Conservation (phyloP, 53 echinoderm and acorn worm genomes). For the Echinarachnius parma region DNA sequence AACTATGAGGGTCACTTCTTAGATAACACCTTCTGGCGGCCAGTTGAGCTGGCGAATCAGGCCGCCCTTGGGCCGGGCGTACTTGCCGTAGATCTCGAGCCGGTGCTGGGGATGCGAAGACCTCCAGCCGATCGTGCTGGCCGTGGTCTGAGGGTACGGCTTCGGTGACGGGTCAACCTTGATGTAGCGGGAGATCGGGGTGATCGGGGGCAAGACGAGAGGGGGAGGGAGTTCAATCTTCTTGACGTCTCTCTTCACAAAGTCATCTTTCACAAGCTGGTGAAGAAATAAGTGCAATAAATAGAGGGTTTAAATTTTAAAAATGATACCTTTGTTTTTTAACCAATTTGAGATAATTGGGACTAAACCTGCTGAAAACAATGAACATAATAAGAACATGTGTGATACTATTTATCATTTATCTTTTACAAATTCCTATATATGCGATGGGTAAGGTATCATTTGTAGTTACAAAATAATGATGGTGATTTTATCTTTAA, state of each 20-base stretch:
- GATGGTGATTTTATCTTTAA: no score
- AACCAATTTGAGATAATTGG: no score
- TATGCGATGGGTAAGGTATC: no score
- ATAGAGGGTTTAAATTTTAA: not conserved
- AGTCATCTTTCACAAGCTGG: slow-evolving; percentile 95
- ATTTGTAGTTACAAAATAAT: no score
- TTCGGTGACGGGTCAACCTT: slow-evolving; percentile 81
- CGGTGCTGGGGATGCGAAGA: slow-evolving; percentile 61
- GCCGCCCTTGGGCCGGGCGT: slow-evolving; percentile 94
- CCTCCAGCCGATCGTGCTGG: slow-evolving; percentile 78
- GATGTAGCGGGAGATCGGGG: slow-evolving; percentile 96
- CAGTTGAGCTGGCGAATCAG: slow-evolving; percentile 85
- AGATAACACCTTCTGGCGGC: slow-evolving; percentile 87
- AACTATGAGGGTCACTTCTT: slow-evolving; percentile 22
- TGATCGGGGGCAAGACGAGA: slow-evolving; percentile 85
- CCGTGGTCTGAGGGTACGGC: slow-evolving; percentile 80
- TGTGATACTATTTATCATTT: no score
- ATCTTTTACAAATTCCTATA: no score
- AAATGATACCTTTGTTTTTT: no score
- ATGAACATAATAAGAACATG: no score
- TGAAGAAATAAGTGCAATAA: slow-evolving; percentile 16
- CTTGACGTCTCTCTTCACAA: slow-evolving; percentile 72
- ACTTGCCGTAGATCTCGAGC: slow-evolving; percentile 85
- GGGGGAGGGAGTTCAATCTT: slow-evolving; percentile 92
- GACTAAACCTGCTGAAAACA: no score